These are phyloP conservation scores for Drosophila sordidapex DNA, from an alignment of 2,888 invertebrate genomes.

Conservation along the genomic window DNA sequence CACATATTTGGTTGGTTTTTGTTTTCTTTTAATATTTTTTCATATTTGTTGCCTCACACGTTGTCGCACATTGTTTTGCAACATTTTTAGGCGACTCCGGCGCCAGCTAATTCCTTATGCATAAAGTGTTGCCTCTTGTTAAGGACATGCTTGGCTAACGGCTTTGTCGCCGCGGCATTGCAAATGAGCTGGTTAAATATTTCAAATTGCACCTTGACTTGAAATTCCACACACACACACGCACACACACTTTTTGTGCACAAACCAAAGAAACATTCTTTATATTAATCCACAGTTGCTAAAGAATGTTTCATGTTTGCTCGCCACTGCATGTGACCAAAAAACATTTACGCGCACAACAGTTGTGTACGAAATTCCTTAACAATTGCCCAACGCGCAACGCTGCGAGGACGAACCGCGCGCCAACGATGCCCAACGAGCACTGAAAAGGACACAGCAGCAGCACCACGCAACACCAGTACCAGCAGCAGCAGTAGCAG, in stretches of 20 bases:
- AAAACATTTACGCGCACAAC: conserved; percentile 42
- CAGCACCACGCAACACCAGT: not conserved
- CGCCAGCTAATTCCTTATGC: conserved; percentile 65
- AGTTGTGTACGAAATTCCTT: conserved; percentile 10
- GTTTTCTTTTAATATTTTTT: conserved; percentile 1
- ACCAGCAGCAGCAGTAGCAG: conserved; percentile 7
- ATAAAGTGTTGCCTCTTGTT: conserved; percentile 46
- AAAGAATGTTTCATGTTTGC: conserved; percentile 64
- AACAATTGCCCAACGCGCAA: conserved; percentile 4
- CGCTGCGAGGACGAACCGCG: conserved; percentile 54
- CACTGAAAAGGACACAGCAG: conserved; percentile 51
- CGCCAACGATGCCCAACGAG: conserved; percentile 56
- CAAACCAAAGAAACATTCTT: conserved; percentile 59
- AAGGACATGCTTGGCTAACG: conserved; percentile 18
- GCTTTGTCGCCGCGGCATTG: conserved; percentile 53
- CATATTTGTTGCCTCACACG: conserved; percentile 22
- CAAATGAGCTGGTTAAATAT: conserved; percentile 50
- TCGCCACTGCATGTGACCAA: conserved; percentile 34
- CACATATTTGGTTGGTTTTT: conserved; percentile 12
- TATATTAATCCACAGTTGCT: conserved; percentile 71
- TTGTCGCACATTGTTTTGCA: conserved; percentile 47
- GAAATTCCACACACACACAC: conserved; percentile 12
- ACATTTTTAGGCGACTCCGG: conserved; percentile 39
- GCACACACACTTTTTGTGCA: conserved; percentile 10
- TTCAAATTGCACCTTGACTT: conserved; percentile 18